A percentile compares a stretch with the other conserved stretches of the same genome.
phyloP scores from a whole-genome alignment of 2,113 vertebrate species.

The Setophaga coronata region DNA sequence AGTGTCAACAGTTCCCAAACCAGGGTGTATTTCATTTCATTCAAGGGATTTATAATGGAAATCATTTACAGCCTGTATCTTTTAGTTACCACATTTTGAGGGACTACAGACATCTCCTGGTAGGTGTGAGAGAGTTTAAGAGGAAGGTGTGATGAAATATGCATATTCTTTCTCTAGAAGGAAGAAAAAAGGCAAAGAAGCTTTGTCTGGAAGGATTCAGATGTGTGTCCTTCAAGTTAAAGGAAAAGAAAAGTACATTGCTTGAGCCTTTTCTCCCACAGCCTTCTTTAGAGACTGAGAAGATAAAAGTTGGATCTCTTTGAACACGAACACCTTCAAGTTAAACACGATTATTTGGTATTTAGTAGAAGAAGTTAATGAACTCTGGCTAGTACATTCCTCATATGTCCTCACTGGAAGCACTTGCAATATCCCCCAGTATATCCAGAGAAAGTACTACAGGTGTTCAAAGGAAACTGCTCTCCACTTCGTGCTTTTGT shows the following conservation, averaged over 20 bases:
- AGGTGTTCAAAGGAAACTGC: background rate
- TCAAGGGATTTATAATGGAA: background rate
- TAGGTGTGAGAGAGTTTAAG: background rate
- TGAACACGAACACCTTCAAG: background rate
- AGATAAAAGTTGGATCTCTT: conserved; percentile 29
- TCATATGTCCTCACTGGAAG: background rate
- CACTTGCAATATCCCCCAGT: background rate
- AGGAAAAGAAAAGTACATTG: background rate
- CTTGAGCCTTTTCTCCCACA: background rate
- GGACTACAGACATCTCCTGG: background rate
- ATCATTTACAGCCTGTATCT: background rate
- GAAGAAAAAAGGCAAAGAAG: background rate
- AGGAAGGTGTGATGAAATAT: background rate
- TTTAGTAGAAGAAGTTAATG: background rate
- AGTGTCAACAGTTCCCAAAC: background rate
- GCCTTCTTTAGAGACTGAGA: background rate
- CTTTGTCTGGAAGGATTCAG: background rate
- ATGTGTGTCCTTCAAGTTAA: background rate
- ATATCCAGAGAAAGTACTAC: background rate
- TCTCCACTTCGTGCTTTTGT: background rate
- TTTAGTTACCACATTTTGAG: background rate
- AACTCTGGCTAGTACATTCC: background rate
- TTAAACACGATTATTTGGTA: background rate
- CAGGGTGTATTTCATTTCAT: background rate
- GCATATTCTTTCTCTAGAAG: background rate